Evolutionary conservation across 2,113 vertebrate species (phyloP).

Genomic region (Acinonyx jubatus): DNA sequence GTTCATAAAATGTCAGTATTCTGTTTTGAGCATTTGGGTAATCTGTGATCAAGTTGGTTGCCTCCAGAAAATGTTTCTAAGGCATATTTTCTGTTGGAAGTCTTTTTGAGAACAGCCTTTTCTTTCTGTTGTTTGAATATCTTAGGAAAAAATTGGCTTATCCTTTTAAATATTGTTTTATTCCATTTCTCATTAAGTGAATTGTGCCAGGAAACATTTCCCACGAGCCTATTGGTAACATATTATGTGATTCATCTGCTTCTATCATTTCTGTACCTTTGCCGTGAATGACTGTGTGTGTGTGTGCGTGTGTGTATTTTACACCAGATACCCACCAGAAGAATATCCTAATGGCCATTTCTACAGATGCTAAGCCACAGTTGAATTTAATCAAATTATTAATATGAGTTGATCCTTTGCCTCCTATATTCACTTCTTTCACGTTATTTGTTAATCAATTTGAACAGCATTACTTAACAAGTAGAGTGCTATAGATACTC

Average conservation of each 20-base stretch:
- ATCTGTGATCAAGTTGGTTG: constrained; percentile 53
- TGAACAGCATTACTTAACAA: constrained; percentile 42
- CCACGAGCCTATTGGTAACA: constrained; percentile 38
- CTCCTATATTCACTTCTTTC: constrained; percentile 39
- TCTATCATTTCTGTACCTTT: constrained; percentile 20
- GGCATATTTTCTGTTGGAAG: neutral
- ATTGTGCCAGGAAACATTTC: constrained; percentile 47
- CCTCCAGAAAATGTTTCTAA: constrained; percentile 44
- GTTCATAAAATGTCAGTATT: constrained; percentile 8
- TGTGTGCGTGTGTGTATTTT: neutral
- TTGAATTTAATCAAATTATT: constrained; percentile 54
- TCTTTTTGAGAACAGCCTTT: constrained; percentile 19
- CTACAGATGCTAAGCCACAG: neutral
- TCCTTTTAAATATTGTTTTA: constrained; percentile 50
- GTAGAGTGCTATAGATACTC: neutral
- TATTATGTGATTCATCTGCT: constrained; percentile 41
- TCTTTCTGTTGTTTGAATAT: neutral
- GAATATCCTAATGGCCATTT: constrained; percentile 20
- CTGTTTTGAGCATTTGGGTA: constrained; percentile 34
- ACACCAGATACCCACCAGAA: constrained; percentile 3
- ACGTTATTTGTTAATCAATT: constrained; percentile 62
- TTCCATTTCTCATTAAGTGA: constrained; percentile 44
- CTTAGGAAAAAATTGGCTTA: neutral
- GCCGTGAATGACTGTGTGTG: neutral
- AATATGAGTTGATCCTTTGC: constrained; percentile 32